These are phyloP conservation scores for Myopa testacea DNA, from an alignment of 2,888 invertebrate genomes.

Conservation along the genomic window DNA sequence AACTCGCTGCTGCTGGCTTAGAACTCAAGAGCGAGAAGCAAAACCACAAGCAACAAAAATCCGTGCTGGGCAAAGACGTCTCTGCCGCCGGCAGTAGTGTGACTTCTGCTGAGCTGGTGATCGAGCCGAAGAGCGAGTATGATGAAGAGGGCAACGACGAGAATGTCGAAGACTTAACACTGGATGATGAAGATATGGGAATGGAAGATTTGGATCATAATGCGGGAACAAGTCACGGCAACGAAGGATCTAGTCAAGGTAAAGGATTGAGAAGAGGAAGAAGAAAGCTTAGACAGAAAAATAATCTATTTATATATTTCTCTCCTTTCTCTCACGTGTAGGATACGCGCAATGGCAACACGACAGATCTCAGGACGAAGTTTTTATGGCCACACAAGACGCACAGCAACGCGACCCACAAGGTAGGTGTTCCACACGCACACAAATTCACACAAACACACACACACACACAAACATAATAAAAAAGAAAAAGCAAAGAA, in stretches of 20 bases:
- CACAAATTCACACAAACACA: conserved; percentile 47
- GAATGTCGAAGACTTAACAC: conserved; percentile 87
- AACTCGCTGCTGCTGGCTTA: conserved; percentile 41
- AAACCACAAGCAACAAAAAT: conserved; percentile 63
- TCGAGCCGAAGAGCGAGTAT: conserved; percentile 82
- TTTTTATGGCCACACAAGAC: conserved; percentile 85
- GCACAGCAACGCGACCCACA: conserved; percentile 84
- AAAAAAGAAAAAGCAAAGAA: conserved; percentile 53
- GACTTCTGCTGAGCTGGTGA: conserved; percentile 61
- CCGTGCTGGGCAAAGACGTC: conserved; percentile 49
- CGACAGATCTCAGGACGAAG: conserved; percentile 87
- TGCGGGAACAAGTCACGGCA: conserved; percentile 77
- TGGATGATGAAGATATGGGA: conserved; percentile 81
- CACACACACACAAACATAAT: conserved; percentile 47
- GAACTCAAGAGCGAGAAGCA: conserved; percentile 58
- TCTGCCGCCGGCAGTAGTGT: conserved; percentile 48
- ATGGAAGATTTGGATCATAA: conserved; percentile 73
- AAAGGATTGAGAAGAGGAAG: conserved; percentile 47
- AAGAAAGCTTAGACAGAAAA: neutral
- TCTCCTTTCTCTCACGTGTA: conserved; percentile 65
- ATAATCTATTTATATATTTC: conserved; percentile 20
- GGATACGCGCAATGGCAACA: conserved; percentile 90
- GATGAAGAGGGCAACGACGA: conserved; percentile 78
- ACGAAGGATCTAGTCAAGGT: conserved; percentile 81
- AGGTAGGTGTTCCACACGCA: conserved; percentile 77